Evolutionary conservation across 92 coral and sea anemone species (phyloP).

Genomic region (Ricordea florida): DNA sequence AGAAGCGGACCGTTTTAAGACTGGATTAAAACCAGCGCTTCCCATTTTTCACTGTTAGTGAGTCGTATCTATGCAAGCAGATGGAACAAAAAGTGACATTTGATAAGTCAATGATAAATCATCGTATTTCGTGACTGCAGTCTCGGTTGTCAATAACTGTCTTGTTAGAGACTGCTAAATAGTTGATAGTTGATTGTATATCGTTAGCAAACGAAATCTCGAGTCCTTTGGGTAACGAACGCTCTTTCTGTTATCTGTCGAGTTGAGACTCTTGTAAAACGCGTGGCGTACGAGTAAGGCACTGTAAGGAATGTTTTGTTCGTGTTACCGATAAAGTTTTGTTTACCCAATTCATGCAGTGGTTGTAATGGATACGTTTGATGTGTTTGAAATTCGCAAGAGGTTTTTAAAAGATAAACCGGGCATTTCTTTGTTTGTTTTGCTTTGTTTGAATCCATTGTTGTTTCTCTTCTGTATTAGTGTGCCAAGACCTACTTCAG

Average conservation of each 20-base stretch:
- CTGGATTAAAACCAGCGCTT: too few relatives aligned
- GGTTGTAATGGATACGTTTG: conserved; percentile 2
- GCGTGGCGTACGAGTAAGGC: neutral
- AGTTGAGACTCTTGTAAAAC: neutral
- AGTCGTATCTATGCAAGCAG: conserved; percentile 25
- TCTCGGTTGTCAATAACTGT: conserved; percentile 39
- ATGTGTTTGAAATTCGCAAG: conserved; percentile 17
- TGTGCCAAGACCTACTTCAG: too few relatives aligned
- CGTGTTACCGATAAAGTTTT: too few relatives aligned
- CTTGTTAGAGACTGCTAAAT: conserved; percentile 47
- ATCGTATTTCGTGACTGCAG: conserved; percentile 45
- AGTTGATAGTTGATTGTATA: conserved; percentile 16
- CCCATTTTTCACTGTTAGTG: too few relatives aligned
- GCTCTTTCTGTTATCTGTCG: neutral
- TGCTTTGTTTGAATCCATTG: neutral
- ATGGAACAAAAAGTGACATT: conserved; percentile 26
- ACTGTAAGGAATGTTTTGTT: too few relatives aligned
- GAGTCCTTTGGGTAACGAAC: neutral
- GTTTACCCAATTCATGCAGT: too few relatives aligned
- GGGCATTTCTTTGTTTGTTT: neutral
- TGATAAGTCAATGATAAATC: conserved; percentile 41
- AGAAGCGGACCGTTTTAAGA: too few relatives aligned
- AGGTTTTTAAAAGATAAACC: conserved; percentile 23
- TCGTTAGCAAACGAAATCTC: neutral
- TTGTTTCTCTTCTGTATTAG: neutral